Conservation (phyloP, 2,113 vertebrate genomes). For the Cisticola juncidis region DNA sequence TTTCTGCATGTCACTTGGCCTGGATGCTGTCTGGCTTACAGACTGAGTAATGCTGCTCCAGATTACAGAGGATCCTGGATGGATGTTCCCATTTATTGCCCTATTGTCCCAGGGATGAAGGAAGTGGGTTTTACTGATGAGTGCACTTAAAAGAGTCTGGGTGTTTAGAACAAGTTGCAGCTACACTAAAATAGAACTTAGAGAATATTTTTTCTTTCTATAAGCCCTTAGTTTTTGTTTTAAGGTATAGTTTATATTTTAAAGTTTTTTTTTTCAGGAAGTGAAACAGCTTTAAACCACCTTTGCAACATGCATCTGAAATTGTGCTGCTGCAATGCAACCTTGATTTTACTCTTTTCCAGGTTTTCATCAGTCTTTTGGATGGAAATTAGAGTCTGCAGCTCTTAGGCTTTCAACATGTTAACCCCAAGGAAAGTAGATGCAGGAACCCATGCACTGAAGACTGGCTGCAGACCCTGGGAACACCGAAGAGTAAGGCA, state of each 20-base stretch:
- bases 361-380: background rate
- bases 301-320: background rate
- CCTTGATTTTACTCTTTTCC: background rate
- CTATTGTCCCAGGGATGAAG: constrained; percentile 7
- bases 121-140: constrained; percentile 5
- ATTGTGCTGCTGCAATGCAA: background rate
- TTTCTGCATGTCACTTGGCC: background rate
- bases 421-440: background rate
- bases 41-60: background rate
- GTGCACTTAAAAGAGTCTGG: background rate
- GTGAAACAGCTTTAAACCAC: background rate
- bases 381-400: background rate
- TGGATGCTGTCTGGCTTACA: background rate
- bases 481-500: background rate
- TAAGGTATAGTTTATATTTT: background rate
- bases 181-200: background rate
- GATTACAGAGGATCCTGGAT: background rate
- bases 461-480: background rate
- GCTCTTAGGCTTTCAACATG: background rate
- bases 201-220: background rate
- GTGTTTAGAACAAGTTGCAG: background rate
- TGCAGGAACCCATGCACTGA: background rate
- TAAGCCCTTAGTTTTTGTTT: background rate
- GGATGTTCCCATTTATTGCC: background rate
- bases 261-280: background rate